Evolutionary conservation across 2,888 invertebrate species (phyloP), one percentile per base, ranked within the genome.

Genomic region (Bembecia ichneumoniformis): DNA sequence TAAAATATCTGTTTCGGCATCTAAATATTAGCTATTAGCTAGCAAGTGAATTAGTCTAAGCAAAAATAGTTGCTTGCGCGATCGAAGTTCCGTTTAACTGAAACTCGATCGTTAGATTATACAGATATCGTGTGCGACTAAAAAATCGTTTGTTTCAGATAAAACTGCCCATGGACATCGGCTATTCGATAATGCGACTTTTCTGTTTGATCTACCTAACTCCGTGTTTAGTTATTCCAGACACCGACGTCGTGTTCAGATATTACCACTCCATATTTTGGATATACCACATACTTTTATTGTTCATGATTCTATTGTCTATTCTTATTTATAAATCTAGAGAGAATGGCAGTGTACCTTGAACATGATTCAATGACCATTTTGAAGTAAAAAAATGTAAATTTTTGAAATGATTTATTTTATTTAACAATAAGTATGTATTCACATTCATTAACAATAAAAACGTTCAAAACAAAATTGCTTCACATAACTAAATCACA

Each of bases 81-180:
- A n/a, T n/a, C n/a, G n/a, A n/a, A n/a, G n/a, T 28, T 28, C 28
- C 4, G 9, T 28, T 28, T 28, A 2, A 28, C 28, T 9, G 28
- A 9, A 9, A 28, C 5, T 28, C 9, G 7, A 28, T 28, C 9
- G 28, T 28, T n/a, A n/a, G n/a, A n/a, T 2, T 28, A 28, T 7
- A 28, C 28, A 9, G 28, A 28, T 28, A 9, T 28, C 9, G 28
- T 28, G 1, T 28, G 7, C 7, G 28, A 28, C 28, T 28, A 2
- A 46, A 46, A 16, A 46, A 46, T 4, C 9, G 71, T 61, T 52
- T 71, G 60, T 88, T 86, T 63, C 80, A 92, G 90, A 77, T 83
- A 60, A 87, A 88, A 60, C 71, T 81, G 50, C 65, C 89, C 0
- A 91, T 91, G 84, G 89, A 91, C 54, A 70, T 87, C 13, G 86